A percentile compares a stretch with the other conserved stretches of the same genome.
Conservation (phyloP, 2,797 vertebrate species). For the Coilia nasus region DNA sequence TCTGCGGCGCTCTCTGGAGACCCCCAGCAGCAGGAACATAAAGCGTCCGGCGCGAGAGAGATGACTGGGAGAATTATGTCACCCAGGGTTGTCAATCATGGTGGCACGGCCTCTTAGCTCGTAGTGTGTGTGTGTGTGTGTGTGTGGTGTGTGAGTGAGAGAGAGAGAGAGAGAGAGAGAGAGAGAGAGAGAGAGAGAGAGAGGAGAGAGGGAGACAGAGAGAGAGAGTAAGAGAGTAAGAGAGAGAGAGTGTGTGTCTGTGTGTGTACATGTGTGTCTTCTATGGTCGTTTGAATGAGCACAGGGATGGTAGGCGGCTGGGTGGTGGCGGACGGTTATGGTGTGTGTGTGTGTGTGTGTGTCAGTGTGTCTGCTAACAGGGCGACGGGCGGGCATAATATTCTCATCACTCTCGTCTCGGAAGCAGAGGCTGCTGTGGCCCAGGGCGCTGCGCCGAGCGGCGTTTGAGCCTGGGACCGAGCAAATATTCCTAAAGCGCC, state of each 20-base stretch:
- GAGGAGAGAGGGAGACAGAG: slow-evolving; percentile 63
- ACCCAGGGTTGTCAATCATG: slow-evolving; percentile 90
- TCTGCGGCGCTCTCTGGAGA: slow-evolving; percentile 85
- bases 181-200: slow-evolving; percentile 38
- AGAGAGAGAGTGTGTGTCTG: slow-evolving; percentile 26
- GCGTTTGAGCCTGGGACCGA: slow-evolving; percentile 88
- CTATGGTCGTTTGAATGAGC: slow-evolving; percentile 90
- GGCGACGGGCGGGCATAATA: slow-evolving; percentile 95
- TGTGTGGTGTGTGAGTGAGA: slow-evolving; percentile 58
- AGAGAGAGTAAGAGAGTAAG: slow-evolving; percentile 65
- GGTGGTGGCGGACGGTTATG: slow-evolving; percentile 60
- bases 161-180: slow-evolving; percentile 73
- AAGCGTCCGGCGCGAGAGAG: slow-evolving; percentile 78
- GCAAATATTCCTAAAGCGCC: slow-evolving; percentile 95
- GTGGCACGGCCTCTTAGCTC: slow-evolving; percentile 50
- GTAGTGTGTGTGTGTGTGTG: slow-evolving; percentile 52
- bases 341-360: slow-evolving; percentile 39
- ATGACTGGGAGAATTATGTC: slow-evolving; percentile 88
- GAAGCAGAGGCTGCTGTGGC: slow-evolving; percentile 86
- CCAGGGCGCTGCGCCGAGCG: slow-evolving; percentile 91
- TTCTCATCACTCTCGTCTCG: slow-evolving; percentile 98
- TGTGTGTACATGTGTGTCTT: slow-evolving; percentile 74
- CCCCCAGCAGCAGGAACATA: slow-evolving; percentile 81
- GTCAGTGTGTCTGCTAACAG: slow-evolving; percentile 70
- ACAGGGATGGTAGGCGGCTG: slow-evolving; percentile 76